Base-by-base conservation (phyloP, 2,797 vertebrate genomes). In the Gallinago solitaria region DNA sequence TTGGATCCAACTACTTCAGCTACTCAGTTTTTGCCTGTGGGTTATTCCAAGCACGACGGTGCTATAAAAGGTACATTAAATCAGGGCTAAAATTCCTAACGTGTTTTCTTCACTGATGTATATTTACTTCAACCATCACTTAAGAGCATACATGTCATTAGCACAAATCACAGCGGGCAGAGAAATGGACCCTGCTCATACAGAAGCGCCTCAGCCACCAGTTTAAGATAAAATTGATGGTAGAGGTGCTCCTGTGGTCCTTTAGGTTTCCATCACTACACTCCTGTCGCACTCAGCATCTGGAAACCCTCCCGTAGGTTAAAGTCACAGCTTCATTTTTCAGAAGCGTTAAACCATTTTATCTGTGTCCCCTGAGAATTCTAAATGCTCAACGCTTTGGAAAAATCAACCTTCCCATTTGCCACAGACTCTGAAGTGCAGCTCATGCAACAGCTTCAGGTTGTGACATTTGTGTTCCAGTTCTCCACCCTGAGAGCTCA, bases 31-130 rank as follows among this genome's bases (percentile, higher is more conserved):
- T 73, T 45, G 64, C 79, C 82, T 4, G 4, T 63, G 63, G 67
- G 59, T 83, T 90, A 91, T 76, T 87, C 54, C 60, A 88, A 81
- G 83, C 86, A 54, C 5, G 83, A 32, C 3, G 7, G 57, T 8
- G 76, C 79, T 91, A 81, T 64, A 94, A 94, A 85, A 95, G 35
- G 73, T 71, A 41, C 41, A 39, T 53, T 56, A 60, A 85, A 78
- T 37, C 76, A 91, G 73, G 69, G 68, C 54, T 83, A 63, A 20
- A 61, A 54, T 37, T 74, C 63, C n/a, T 27, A 21, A 8, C 10
- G 5, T 8, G 25, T 57, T 90, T 59, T 83, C 35, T 71, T 33
- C 37, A 8, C 17, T 37, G 70, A 8, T 37, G 16, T 47, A 2
- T n/a, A 68, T 77, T 85, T 80, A 80, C 30, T 71, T 51, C 65